Percentiles rank a stretch among this genome's conserved stretches.
phyloP scores from a whole-genome alignment of 2,888 invertebrate genomes.

The Dromius quadrimaculatus region DNA sequence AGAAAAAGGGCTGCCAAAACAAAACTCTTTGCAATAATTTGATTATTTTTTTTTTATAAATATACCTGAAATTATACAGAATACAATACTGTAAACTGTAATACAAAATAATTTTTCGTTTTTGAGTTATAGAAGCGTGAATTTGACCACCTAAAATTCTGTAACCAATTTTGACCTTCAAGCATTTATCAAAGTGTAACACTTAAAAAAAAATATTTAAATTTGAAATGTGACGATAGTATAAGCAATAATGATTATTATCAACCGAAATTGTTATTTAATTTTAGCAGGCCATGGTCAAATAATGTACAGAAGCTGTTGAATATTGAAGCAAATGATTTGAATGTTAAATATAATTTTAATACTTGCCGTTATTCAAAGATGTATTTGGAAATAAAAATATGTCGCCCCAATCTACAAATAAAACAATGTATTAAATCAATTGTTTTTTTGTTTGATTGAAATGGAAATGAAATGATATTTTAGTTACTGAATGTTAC shows the following conservation, averaged over 20 bases:
- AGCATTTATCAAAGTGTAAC: not conserved
- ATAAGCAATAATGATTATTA: not conserved
- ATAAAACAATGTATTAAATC: slow-evolving; percentile 33
- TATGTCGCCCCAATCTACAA: slow-evolving; percentile 44
- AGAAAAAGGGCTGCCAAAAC: too few species aligned
- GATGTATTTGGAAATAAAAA: slow-evolving; percentile 41
- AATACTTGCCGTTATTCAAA: slow-evolving; percentile 41
- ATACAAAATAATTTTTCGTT: too few species aligned
- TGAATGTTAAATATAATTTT: not conserved
- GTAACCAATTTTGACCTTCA: not conserved
- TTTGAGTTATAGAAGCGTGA: too few species aligned
- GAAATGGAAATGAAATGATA: not conserved
- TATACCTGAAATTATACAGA: too few species aligned
- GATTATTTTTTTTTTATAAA: too few species aligned
- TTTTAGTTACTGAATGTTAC: too few species aligned
- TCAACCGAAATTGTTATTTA: slow-evolving; percentile 1
- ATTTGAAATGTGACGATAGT: not conserved
- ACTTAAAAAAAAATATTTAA: slow-evolving; percentile 1
- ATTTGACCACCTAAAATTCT: too few species aligned
- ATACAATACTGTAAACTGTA: too few species aligned
- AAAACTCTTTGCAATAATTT: too few species aligned
- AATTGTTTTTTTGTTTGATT: too few species aligned
- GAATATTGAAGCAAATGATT: not conserved
- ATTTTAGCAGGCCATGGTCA: not conserved
- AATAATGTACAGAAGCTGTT: not conserved